Base-by-base conservation (phyloP, 1,140 invertebrate genomes). In the Marisa cornuarietis region DNA sequence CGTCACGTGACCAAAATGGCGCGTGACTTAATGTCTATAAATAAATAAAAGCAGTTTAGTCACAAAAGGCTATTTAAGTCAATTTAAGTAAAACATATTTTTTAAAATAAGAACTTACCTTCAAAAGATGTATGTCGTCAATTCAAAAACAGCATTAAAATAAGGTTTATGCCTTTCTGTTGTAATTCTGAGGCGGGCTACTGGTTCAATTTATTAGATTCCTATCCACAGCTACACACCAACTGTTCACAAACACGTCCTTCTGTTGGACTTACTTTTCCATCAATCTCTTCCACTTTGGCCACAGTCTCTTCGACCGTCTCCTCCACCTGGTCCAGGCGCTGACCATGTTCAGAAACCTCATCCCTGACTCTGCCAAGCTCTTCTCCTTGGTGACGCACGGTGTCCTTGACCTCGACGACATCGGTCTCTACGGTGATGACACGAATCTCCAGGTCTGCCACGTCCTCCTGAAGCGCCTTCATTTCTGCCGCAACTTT, bases 221-320 rank as follows among this genome's bases (percentile, higher is more conserved):
- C 6, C 20, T 65, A 22, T 65, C 24, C 5, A 65, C 20, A 65
- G 20, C 24, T 22, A 24, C 20, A 24, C 6, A 24, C 24, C 6
- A 71, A 16, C 68, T 71, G 24, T 26, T 26, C 7, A n/a, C n/a
- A n/a, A n/a, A n/a, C 9, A 58, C 26, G 31, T 11, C 62, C 22
- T 22, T 65, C 24, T 20, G 24, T 6, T 14, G 13, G 66, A 51
- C 58, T 74, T 61, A 89, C 88, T 86, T 88, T 89, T 62, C 84
- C 83, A 65, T 89, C 87, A 71, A 89, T 87, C 79, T 88, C 87
- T 76, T 89, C 88, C 0, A 89, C 85, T 82, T 87, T 88, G 13
- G 49, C 76, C 51, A 87, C 86, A 22, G 87, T 87, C 62, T 87
- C 86, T 20, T 79, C 83, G 18, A 89, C 71, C 61, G 83, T 85